Evolutionary conservation across 2,888 invertebrate species (phyloP).

Genomic region (Tachina lurida): DNA sequence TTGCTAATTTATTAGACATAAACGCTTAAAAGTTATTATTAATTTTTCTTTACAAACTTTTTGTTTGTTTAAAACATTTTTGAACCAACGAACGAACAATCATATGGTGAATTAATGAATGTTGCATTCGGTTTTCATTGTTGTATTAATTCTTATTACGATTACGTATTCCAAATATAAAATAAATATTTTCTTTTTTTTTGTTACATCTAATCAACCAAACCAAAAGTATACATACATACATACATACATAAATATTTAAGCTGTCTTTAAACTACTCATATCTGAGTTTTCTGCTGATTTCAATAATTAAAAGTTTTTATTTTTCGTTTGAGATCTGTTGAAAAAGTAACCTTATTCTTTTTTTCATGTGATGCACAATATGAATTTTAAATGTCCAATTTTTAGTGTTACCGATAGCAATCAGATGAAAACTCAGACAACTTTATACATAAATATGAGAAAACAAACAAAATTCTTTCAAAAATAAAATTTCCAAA

Average conservation of each 20-base stretch:
- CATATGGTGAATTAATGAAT: neutral
- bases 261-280: neutral
- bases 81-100: conserved; percentile 4
- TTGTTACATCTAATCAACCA: neutral
- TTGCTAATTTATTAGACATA: conserved; percentile 35
- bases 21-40: conserved; percentile 18
- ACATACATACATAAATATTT: neutral
- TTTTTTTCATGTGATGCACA: no score
- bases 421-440: no score
- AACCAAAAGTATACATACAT: conserved; percentile 1
- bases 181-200: neutral
- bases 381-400: no score
- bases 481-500: neutral
- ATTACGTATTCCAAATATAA: conserved; percentile 51
- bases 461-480: neutral
- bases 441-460: no score
- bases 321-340: no score
- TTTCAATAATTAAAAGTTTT: no score
- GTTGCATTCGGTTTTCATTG: conserved; percentile 3
- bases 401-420: no score
- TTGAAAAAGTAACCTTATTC: no score
- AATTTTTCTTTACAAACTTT: conserved; percentile 18
- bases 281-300: neutral
- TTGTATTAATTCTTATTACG: conserved; percentile 15
- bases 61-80: conserved; percentile 6